Base-by-base conservation (phyloP, 2,888 invertebrate species). In the Hedya salicella region DNA sequence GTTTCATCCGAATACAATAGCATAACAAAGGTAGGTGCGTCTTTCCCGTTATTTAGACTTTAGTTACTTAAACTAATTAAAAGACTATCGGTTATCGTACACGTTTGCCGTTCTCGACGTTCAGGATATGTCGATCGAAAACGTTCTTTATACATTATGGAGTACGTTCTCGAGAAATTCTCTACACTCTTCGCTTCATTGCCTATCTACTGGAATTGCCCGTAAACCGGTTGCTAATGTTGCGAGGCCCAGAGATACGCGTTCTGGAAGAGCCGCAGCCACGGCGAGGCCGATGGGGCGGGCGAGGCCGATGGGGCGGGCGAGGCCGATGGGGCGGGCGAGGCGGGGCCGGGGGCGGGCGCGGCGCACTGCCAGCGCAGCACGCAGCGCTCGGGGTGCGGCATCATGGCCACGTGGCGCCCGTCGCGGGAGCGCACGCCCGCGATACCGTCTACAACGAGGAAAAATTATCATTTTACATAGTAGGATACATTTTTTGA, bases 361-460 rank as follows among this genome's bases (percentile, higher is more conserved):
- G 95, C 95, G 0, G 98, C 96, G 95, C 98, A 97, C 87, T 99
- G 98, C 96, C 97, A 98, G 73, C 95, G 95, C 74, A 96, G 93
- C 68, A 96, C 95, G 80, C 97, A 97, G 69, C 99, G 94, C 89
- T 99, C 99, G 0, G 99, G 99, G 92, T 99, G 99, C 2, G 99
- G 99, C 99, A 99, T 99, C 94, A 99, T 95, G 0, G 98, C 99
- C 74, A 99, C 93, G 88, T 99, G 99, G 3, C 99, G 95, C 0
- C 99, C 99, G 89, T 99, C 96, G 0, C 85, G 79, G 0, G 99
- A 99, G 75, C 98, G 96, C 62, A 99, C 88, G 13, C 96, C 98
- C 21, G 99, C 99, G 70, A 98, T 94, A 19, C 98, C 98, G 75
- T 93, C 95, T 93, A 87, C 59, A 71, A 72, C 6, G 25, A 25